phyloP scores from a whole-genome alignment of 2,113 vertebrate genomes.

The Plecturocebus donacophilus region DNA sequence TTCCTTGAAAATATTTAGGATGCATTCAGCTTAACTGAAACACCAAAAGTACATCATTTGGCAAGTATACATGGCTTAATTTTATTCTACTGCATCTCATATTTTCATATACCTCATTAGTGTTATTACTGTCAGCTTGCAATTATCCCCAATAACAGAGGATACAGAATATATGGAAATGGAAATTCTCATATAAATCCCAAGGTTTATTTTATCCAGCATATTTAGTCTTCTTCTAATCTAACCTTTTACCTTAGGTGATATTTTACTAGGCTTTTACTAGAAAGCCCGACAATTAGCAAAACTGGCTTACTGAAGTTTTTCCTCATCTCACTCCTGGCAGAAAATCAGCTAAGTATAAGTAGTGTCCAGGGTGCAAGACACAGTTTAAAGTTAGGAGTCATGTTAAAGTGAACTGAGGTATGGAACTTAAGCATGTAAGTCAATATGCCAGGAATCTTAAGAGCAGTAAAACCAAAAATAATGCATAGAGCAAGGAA shows the following conservation, averaged over 20 bases:
- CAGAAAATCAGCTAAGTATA: background rate
- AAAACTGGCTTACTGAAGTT: background rate
- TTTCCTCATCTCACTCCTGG: background rate
- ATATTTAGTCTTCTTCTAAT: background rate
- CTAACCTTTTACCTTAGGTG: background rate
- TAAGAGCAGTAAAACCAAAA: background rate
- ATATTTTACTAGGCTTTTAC: background rate
- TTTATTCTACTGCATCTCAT: background rate
- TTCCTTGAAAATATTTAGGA: background rate
- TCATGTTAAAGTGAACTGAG: background rate
- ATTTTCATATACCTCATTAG: conserved; percentile 6
- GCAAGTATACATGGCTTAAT: background rate
- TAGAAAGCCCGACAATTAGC: background rate
- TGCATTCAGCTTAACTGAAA: conserved; percentile 15
- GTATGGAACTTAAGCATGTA: background rate
- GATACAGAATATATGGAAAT: background rate
- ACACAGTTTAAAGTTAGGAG: background rate
- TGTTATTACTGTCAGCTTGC: background rate
- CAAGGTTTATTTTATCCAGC: background rate
- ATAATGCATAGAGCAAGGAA: background rate
- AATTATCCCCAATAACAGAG: background rate
- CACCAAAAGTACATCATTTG: background rate
- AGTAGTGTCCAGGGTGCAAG: background rate
- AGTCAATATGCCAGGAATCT: background rate
- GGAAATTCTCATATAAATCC: background rate